Base-by-base conservation (phyloP, 2,888 invertebrate genomes). In the Pandemis corylana region DNA sequence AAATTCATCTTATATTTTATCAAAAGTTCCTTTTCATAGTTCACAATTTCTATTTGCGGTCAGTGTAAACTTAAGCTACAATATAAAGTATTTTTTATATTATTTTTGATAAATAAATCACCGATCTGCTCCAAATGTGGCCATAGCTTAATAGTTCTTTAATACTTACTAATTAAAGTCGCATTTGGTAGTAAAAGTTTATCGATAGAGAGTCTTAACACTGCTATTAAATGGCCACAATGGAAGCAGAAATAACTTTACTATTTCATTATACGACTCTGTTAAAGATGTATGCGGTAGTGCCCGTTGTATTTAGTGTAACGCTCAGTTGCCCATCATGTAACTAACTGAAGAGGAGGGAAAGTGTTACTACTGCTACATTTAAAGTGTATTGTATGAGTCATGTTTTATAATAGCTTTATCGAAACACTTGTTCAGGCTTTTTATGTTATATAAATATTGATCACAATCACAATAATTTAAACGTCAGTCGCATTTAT, bases 281-380 rank as follows among this genome's bases (percentile, higher is more conserved):
- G 68, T 68, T 73, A 69, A 71, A 77, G 76, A 75, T 77, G 78
- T 76, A 78, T 71, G 77, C 77, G 77, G 78, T 79, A 80, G 78
- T 79, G 78, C 75, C 77, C 51, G 62, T 78, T 76, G 79, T 80
- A 84, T 83, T 83, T 83, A 85, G 82, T 84, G 87, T 83, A 83
- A 87, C 84, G 90, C 84, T 88, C 87, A 83, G 90, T 80, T 89
- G 87, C 79, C 77, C 81, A 82, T 90, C 87, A 90, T 89, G 89
- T 90, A 90, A 91, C 84, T 51, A 67, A 80, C 81, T 84, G 77
- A 82, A 81, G 83, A 80, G 78, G 78, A 81, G 86, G 81, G 88
- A 90, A 90, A 89, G 89, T 90, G 86, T 85, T 85, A 83, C 80
- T 83, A 82, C 87, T 86, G 85, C 87, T 80, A 85, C 88, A 87